Evolutionary conservation across 2,797 vertebrate species (phyloP), one percentile per base, ranked within the genome.

Genomic region (Dipus sagitta): DNA sequence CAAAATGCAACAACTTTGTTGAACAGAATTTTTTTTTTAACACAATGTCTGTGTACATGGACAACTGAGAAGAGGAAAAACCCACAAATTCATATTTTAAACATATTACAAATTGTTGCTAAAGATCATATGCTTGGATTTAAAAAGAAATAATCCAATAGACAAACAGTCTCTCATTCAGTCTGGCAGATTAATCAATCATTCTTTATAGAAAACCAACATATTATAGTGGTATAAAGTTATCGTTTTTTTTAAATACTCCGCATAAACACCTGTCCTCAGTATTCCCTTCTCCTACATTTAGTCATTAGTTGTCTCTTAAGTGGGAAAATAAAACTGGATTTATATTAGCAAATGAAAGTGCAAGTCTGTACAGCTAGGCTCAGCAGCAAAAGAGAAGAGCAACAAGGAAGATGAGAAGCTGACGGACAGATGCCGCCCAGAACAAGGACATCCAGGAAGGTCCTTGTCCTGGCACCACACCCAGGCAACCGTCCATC

Each of bases 11-110:
- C 93, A 95, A 98, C 89, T 96, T 97, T 97, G 97, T 97, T 98
- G 96, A 97, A 98, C 96, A 98, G 34, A 86, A 42, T 93, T 95
- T 97, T 97, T n/a, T 38, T 96, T 98, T 98, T 97, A 98, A 97
- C 98, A 97, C 81, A 96, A 94, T 97, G 94, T 96, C 97, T 98
- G 84, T 62, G 93, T 98, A 98, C 97, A 98, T 89, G 97, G 96
- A 97, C 96, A 98, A 97, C 89, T 96, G 90, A 97, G 93, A 97
- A 96, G 70, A 96, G 96, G 93, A 96, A 96, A 97, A 84, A 18
- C 90, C 95, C 89, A 80, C 94, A 97, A 88, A 95, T 97, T 97
- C 71, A 97, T 95, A 96, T 97, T 96, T 95, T 92, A 80, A 80
- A 96, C 78, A 85, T 96, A 93, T 96, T 95, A 97, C 94, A 96